These are phyloP conservation scores for Scytalopus superciliaris DNA, from an alignment of 2,113 vertebrate genomes.

Conservation along the genomic window DNA sequence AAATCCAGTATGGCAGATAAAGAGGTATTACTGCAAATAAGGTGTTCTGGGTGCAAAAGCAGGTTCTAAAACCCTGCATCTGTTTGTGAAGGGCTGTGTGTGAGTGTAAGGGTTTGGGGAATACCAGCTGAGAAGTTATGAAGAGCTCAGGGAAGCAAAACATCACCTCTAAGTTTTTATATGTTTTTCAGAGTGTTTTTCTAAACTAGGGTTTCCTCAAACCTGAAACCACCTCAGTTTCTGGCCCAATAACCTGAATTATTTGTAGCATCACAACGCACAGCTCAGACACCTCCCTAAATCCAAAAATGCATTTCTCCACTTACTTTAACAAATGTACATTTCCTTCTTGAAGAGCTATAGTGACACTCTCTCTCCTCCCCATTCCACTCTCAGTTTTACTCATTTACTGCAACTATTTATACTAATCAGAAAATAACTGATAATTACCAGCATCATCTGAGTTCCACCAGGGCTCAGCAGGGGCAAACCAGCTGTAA, in stretches of 20 bases:
- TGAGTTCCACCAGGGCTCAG: neutral
- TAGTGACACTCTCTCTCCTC: neutral
- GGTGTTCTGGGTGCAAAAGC: neutral
- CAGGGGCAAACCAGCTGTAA: neutral
- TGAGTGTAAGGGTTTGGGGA: neutral
- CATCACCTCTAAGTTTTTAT: accelerated
- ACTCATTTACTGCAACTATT: constrained; percentile 17
- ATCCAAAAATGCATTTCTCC: accelerated
- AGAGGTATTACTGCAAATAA: accelerated
- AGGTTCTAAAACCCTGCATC: neutral
- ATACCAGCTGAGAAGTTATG: accelerated
- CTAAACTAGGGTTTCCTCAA: neutral
- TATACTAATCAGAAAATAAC: constrained; percentile 4
- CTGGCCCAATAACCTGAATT: neutral
- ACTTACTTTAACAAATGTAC: accelerated
- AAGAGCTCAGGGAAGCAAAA: neutral
- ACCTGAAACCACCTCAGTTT: neutral
- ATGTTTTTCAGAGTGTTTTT: accelerated
- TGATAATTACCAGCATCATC: neutral
- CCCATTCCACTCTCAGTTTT: neutral
- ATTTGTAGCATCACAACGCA: accelerated
- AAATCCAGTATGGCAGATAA: neutral
- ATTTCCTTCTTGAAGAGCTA: neutral
- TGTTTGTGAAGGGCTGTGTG: neutral
- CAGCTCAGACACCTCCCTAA: neutral